Conservation (phyloP, 2,888 invertebrate species). For the Xanthia togata region DNA sequence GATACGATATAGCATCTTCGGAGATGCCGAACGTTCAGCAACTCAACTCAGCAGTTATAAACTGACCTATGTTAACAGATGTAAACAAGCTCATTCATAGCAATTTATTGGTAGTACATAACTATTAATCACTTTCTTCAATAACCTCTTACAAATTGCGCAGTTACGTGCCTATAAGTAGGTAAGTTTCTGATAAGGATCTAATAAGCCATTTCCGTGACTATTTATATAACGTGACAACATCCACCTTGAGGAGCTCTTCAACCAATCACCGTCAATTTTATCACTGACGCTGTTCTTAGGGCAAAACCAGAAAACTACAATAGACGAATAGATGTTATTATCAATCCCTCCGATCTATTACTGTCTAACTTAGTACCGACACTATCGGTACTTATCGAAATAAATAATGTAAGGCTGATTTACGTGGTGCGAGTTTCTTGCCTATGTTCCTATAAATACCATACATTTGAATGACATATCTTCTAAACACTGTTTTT, state of each 20-base stretch:
- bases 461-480: not conserved
- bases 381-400: not conserved
- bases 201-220: not conserved
- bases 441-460: too few relatives aligned
- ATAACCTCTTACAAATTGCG: slow-evolving; percentile 26
- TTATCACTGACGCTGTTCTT: not conserved
- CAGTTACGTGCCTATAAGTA: not conserved
- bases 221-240: not conserved
- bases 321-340: not conserved
- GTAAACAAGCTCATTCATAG: not conserved
- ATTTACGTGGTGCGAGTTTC: not conserved
- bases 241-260: slow-evolving; percentile 5
- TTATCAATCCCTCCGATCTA: not conserved
- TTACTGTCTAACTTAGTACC: not conserved
- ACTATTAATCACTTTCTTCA: slow-evolving; percentile 18
- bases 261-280: not conserved
- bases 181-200: slow-evolving; percentile 8
- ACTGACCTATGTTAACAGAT: slow-evolving; percentile 11
- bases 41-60: not conserved
- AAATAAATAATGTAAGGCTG: not conserved
- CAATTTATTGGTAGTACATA: not conserved
- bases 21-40: too few relatives aligned
- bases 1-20: not conserved
- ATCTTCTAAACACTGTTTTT: too few relatives aligned
- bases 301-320: slow-evolving; percentile 1